Evolutionary conservation across 2,113 vertebrate species (phyloP), one percentile per base, ranked within the genome.

Genomic region (Melanerpes formicivorus): DNA sequence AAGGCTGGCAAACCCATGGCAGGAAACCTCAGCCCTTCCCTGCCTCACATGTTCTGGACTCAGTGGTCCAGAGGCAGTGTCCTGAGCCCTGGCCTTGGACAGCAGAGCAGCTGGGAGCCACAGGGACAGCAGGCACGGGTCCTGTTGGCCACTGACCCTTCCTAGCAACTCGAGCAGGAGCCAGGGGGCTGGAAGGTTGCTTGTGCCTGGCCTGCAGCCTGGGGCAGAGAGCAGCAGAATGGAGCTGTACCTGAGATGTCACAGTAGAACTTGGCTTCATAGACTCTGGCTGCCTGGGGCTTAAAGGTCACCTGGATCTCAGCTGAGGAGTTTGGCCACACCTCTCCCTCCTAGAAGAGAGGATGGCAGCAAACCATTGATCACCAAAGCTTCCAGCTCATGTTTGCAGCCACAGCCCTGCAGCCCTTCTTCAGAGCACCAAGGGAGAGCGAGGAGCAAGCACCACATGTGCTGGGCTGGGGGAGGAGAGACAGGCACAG

Each of bases 241-340:
- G 55, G 44, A 64, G 34, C 60, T 3, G n/a, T 97, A 98, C 98
- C 99, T 98, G 98, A 98, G 93, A 99, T 95, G 76, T 98, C 89
- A 46, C 98, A 99, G 90, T 98, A 99, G 52, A 98, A 60, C 0
- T 94, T 98, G 54, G 97, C 97, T 11, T 98, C 97, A 95, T 98
- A 98, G 42, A 98, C 29, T 88, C 29, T 97, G 90, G 98, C 98
- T 93, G 98, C 97, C 46, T 66, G 84, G 1, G 98, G 98, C 80
- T 98, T 98, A 81, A 99, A 99, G 64, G 97, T 94, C 58, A 99
- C 95, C 10, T 11, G 94, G 60, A 99, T 97, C 93, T 98, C 92
- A 50, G 76, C 89, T 4, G 98, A 98, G 34, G 94, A 96, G 50
- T 98, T 98, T 14, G 98, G 98, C 98, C 98, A 98, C 67, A 99